These are phyloP conservation scores for Margarornis squamiger DNA, from an alignment of 2,797 vertebrate genomes.

Conservation along the genomic window DNA sequence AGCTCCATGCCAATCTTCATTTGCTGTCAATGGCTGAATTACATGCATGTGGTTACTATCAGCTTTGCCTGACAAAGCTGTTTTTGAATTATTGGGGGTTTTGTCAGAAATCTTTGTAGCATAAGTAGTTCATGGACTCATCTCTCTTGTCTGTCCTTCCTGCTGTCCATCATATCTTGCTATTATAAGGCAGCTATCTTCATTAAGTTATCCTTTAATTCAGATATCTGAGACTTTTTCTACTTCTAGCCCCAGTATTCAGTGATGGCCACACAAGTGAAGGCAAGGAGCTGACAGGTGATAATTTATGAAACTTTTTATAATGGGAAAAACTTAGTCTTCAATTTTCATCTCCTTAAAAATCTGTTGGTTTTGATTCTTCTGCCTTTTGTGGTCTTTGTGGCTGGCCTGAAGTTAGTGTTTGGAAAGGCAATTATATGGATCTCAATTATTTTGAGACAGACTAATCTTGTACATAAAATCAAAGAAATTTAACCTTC, in stretches of 20 bases:
- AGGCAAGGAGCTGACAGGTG: not conserved
- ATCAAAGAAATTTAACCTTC: not conserved
- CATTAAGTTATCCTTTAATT: not conserved
- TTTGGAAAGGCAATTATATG: not conserved
- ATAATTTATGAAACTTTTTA: not conserved
- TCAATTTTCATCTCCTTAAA: not conserved
- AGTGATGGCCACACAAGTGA: not conserved
- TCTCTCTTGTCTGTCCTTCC: not conserved
- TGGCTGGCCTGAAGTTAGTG: not conserved
- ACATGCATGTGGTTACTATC: not conserved
- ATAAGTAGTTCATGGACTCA: not conserved
- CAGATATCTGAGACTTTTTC: not conserved
- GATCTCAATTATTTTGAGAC: not conserved
- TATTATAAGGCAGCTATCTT: not conserved
- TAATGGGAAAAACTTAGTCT: not conserved
- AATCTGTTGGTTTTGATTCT: not conserved
- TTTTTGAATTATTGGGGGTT: not conserved
- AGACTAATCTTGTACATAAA: not conserved
- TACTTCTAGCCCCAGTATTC: not conserved
- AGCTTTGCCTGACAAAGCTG: rapidly evolving
- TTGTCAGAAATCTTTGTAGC: not conserved
- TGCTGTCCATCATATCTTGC: not conserved
- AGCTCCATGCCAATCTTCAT: not conserved
- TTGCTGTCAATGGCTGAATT: not conserved
- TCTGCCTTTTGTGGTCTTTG: not conserved